These are phyloP conservation scores for Calypte anna DNA, from an alignment of 2,113 vertebrate species.

Conservation along the genomic window DNA sequence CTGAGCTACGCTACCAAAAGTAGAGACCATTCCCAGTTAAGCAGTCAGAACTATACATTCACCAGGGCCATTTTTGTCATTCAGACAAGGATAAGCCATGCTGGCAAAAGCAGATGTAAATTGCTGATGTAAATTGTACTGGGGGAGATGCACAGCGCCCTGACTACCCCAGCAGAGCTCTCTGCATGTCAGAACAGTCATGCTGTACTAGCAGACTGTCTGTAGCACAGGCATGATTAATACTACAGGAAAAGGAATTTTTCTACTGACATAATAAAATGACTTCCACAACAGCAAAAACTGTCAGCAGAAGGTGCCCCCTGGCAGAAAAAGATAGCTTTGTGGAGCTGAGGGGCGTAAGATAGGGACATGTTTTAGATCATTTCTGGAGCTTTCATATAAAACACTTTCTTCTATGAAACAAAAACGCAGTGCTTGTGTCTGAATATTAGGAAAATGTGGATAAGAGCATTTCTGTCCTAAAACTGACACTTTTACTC, in stretches of 20 bases:
- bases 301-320: background rate
- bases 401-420: background rate
- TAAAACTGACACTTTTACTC: background rate
- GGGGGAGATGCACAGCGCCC: background rate
- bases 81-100: background rate
- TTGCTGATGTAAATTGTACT: background rate
- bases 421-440: background rate
- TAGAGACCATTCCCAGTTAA: background rate
- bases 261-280: background rate
- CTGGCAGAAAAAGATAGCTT: background rate
- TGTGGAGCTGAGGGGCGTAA: background rate
- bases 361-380: background rate
- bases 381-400: background rate
- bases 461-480: background rate
- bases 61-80: background rate
- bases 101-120: background rate
- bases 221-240: background rate
- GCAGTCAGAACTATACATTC: background rate
- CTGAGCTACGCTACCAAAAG: accelerated
- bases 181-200: background rate
- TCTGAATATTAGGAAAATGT: background rate
- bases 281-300: background rate
- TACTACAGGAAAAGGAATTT: background rate
- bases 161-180: background rate
- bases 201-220: background rate